Evolutionary conservation across 2,113 vertebrate species (phyloP), one percentile per base, ranked within the genome.

Genomic region (Colossoma macropomum): DNA sequence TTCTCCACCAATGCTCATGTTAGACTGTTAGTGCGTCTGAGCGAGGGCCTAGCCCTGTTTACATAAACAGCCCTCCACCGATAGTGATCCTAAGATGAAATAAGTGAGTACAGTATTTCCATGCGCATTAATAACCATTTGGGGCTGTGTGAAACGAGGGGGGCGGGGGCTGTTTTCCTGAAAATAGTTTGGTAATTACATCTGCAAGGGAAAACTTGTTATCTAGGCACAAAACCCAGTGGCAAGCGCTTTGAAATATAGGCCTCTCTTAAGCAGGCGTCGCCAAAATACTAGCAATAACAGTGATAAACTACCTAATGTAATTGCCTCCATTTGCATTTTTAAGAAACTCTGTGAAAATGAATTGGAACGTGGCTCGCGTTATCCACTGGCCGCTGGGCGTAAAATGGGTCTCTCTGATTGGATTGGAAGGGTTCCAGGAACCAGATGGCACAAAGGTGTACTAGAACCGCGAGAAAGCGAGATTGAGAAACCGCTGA

Each of bases 301-400:
- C 87, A 78, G 89, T 93, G 92, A 93, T 94, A 92, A 93, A 93
- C 88, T 89, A 89, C 75, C 86, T 68, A 82, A 86, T 90, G 90
- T 90, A 92, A 93, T 92, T 91, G 89, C 90, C 89, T 92, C 92
- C 87, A 93, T 93, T 94, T 92, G 92, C 92, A 93, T 93, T 93
- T 90, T 90, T 91, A 93, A 91, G 87, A 90, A 89, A 88, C 85
- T 78, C 86, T 4, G 77, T 85, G 74, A 76, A 81, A 82, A 82
- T 76, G 71, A 82, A 82, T 82, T 75, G 73, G 62, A 82, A 75
- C 54, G 48, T 45, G 59, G 66, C 60, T 45, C 72, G 65, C 28
- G 66, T 82, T 54, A 69, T 73, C 45, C 62, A 1, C 62, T 50
- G 74, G 62, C 80, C 59, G 27, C 70, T 59, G 59, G 52, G 70